These are phyloP conservation scores for Bubo scandiacus DNA, from an alignment of 2,113 vertebrate species.

Conservation along the genomic window DNA sequence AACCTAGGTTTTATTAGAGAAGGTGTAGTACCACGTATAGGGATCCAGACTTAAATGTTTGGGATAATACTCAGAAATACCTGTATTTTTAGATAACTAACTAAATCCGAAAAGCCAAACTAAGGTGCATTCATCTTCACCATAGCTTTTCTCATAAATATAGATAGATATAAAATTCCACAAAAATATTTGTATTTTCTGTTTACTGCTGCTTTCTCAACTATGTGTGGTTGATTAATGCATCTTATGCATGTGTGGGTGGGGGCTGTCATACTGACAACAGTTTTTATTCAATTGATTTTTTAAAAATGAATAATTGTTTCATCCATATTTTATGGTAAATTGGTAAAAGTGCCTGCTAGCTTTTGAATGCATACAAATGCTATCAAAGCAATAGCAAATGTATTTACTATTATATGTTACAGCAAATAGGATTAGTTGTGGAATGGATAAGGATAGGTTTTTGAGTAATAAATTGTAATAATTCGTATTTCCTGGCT, in stretches of 20 bases:
- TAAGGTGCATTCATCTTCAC: background rate
- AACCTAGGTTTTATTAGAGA: background rate
- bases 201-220: background rate
- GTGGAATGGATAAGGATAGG: background rate
- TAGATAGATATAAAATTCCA: background rate
- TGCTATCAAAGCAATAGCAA: background rate
- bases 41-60: background rate
- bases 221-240: background rate
- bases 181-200: background rate
- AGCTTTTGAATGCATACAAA: background rate
- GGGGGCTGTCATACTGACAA: background rate
- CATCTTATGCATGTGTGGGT: background rate
- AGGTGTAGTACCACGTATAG: background rate
- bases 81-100: background rate
- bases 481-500: background rate
- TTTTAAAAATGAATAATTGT: background rate
- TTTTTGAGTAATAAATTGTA: background rate
- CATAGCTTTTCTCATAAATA: background rate
- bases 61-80: background rate
- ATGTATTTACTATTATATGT: background rate
- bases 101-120: background rate
- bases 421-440: background rate
- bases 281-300: background rate
- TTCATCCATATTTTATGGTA: background rate
- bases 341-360: background rate